Evolutionary conservation across 2,113 vertebrate species (phyloP).

Genomic region (Xiphophorus couchianus): DNA sequence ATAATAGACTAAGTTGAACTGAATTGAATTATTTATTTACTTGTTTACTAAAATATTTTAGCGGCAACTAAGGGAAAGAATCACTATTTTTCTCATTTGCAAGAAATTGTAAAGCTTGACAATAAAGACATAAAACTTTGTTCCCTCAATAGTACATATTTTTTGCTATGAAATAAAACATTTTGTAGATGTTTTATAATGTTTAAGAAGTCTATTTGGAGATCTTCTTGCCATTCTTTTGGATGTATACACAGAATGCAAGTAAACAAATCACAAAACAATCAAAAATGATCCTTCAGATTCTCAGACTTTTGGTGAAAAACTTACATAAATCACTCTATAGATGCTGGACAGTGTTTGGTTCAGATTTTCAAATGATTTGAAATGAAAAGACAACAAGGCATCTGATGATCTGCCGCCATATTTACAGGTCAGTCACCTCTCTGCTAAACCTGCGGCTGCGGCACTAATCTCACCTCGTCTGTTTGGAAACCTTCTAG

Average conservation of each 20-base stretch:
- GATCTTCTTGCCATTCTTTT: too few relatives aligned
- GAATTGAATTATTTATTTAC: too few relatives aligned
- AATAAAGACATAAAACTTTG: too few relatives aligned
- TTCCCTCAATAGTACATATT: too few relatives aligned
- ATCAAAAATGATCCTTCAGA: background rate
- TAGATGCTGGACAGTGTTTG: background rate
- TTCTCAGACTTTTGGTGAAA: background rate
- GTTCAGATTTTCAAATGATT: too few relatives aligned
- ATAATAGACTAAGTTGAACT: too few relatives aligned
- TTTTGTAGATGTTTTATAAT: too few relatives aligned
- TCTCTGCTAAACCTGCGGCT: background rate
- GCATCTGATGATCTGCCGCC: conserved; percentile 1
- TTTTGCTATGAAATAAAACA: too few relatives aligned
- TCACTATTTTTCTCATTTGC: background rate
- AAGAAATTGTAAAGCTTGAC: too few relatives aligned
- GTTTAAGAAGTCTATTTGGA: too few relatives aligned
- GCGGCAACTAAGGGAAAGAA: background rate
- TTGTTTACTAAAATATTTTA: too few relatives aligned
- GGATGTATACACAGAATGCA: too few relatives aligned
- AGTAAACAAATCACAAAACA: background rate
- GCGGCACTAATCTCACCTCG: conserved; percentile 29
- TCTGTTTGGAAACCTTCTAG: conserved; percentile 4
- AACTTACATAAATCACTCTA: background rate
- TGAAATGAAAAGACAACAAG: background rate
- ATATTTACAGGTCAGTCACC: conserved; percentile 25